Base-by-base conservation (phyloP, 2,113 vertebrate genomes). In the Bubo blakistoni region DNA sequence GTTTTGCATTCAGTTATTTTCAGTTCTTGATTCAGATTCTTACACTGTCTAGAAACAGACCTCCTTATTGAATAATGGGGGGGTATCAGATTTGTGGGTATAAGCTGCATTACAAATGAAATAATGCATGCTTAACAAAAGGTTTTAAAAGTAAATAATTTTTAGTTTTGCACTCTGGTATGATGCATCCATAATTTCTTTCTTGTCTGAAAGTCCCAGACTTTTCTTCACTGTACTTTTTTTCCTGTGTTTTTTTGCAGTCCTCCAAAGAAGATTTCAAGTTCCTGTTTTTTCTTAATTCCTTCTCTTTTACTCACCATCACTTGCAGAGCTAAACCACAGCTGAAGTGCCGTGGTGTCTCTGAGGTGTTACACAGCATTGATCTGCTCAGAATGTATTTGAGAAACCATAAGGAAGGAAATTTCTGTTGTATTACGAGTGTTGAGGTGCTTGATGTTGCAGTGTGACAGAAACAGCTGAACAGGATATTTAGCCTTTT, bases 21-120 rank as follows among this genome's bases (percentile, higher is more conserved):
- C 6, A 26, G 34, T 70, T 80, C 38, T 76, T 88, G 11, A 11
- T 79, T 92, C 32, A 46, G 44, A 52, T 66, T 87, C 32, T 84
- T 65, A 42, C 25, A 21, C 32, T 1, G 2, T 52, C 38, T 59
- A 62, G 52, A 87, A 89, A 66, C 26, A 57, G 72, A 70, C 7
- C 20, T 49, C 24, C 27, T 61, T 49, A 47, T 38, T 51, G 34
- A 82, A 30, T 54, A 81, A 49, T 25, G 6, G 49, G 4, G 2
- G 9, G 11, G 25, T 46, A 27, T 52, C 10, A 26, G 22, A 58
- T 81, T 69, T 96, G 66, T 90, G 66, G 21, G 25, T 67, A 73
- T 94, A 93, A 94, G 55, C 69, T 57, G 61, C 76, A 71, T 94
- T 94, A 91, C 58, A 92, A 94, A 96, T 93, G 73, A 89, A 88